Conservation (phyloP, 2,113 vertebrate genomes). For the Tragelaphus imberbis region DNA sequence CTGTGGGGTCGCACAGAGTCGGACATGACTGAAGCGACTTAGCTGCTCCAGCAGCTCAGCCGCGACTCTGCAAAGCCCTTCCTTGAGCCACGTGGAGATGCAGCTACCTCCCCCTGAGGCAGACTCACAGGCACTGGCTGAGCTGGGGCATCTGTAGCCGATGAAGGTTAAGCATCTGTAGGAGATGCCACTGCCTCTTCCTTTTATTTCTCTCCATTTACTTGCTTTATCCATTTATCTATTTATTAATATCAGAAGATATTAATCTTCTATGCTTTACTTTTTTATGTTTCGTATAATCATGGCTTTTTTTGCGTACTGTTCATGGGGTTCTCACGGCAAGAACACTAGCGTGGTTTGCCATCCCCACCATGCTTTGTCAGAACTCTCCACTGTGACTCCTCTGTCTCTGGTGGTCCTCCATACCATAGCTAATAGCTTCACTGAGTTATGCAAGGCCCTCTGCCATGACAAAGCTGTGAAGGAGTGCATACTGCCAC, state of each 20-base stretch:
- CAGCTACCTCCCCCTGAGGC: background rate
- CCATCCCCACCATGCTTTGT: background rate
- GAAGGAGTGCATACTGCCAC: background rate
- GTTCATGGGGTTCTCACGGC: background rate
- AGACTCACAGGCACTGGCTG: rapidly evolving
- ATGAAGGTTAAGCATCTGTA: rapidly evolving
- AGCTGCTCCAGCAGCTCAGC: background rate
- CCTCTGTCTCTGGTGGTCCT: background rate
- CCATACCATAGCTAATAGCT: background rate
- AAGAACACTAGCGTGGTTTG: background rate
- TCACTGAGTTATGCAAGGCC: background rate
- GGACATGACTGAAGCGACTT: too few species aligned
- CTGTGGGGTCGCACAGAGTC: too few species aligned
- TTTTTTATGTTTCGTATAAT: rapidly evolving
- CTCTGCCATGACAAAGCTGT: background rate
- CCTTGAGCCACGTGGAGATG: background rate
- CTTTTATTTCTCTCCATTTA: background rate
- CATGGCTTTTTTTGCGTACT: background rate
- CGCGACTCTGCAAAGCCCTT: background rate
- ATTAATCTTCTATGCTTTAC: rapidly evolving
- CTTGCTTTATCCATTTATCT: background rate
- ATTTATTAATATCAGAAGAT: background rate
- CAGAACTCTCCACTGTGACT: background rate
- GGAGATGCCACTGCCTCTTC: background rate
- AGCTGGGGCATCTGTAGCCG: rapidly evolving